Conservation (phyloP, 2,888 invertebrate species). For the Apoderus coryli region DNA sequence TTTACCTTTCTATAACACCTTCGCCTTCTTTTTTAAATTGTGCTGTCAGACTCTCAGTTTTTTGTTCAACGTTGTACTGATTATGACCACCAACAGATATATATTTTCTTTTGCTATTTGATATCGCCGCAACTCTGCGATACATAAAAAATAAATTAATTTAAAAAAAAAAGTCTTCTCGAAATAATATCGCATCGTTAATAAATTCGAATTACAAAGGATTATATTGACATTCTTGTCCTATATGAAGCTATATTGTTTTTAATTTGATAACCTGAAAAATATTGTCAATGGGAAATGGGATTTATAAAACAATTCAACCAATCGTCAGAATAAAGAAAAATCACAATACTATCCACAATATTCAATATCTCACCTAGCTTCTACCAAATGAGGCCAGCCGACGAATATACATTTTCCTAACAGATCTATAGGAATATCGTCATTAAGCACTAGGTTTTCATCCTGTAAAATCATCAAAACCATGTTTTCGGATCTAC, state of each 20-base stretch:
- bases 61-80: slow-evolving; percentile 31
- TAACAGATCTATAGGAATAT: slow-evolving; percentile 37
- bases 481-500: slow-evolving; percentile 71
- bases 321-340: not conserved
- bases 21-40: slow-evolving; percentile 40
- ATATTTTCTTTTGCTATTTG: slow-evolving; percentile 38
- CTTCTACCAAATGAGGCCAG: slow-evolving; percentile 90
- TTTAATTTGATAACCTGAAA: too few relatives aligned
- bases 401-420: slow-evolving; percentile 65
- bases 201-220: too few relatives aligned
- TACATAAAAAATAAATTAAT: too few relatives aligned
- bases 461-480: slow-evolving; percentile 41
- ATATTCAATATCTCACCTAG: slow-evolving; percentile 40
- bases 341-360: not conserved
- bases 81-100: slow-evolving; percentile 32
- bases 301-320: too few relatives aligned
- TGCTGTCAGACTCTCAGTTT: slow-evolving; percentile 27
- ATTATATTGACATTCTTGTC: too few relatives aligned
- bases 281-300: too few relatives aligned
- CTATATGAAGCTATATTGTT: too few relatives aligned
- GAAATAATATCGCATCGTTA: too few relatives aligned
- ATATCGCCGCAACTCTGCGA: slow-evolving; percentile 45
- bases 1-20: too few relatives aligned
- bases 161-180: too few relatives aligned
- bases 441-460: slow-evolving; percentile 25